A percentile compares a stretch with the other conserved stretches of the same genome.
Conservation (phyloP, 2,888 invertebrate species). For the Sinhomidia bicolor region DNA sequence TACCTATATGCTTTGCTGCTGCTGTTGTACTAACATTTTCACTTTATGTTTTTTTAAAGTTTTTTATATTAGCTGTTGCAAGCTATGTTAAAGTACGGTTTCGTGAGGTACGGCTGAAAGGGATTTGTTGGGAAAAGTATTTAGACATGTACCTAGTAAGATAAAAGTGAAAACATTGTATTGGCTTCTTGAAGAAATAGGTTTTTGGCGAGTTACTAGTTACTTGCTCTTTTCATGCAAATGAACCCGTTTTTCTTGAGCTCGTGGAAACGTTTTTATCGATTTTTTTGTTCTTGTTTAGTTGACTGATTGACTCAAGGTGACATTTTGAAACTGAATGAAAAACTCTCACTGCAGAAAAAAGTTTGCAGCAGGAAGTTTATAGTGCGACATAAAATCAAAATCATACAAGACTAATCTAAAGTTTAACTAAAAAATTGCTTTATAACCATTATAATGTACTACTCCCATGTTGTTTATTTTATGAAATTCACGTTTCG, state of each 20-base stretch:
- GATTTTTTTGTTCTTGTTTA: not conserved
- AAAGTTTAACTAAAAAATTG: too few species aligned
- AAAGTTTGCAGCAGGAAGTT: not conserved
- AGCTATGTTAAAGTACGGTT: too few species aligned
- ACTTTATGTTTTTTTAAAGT: slow-evolving; percentile 8
- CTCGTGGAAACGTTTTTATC: too few species aligned
- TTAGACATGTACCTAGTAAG: not conserved
- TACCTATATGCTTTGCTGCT: not conserved
- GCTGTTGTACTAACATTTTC: not conserved
- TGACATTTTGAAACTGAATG: not conserved
- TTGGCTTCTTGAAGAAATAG: not conserved
- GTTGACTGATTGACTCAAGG: not conserved
- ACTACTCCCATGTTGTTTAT: not conserved
- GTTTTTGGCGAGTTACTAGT: not conserved
- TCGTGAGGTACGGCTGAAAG: slow-evolving; percentile 45
- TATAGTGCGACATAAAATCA: too few species aligned
- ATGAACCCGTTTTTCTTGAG: not conserved
- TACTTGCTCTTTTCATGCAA: not conserved
- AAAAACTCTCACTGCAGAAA: not conserved
- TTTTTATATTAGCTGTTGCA: not conserved
- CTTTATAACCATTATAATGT: not conserved
- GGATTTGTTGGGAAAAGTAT: not conserved
- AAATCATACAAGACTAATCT: too few species aligned
- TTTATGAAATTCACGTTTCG: slow-evolving; percentile 28
- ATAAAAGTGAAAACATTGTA: slow-evolving; percentile 33